A percentile compares a stretch with the other conserved stretches of the same genome.
phyloP scores from a whole-genome alignment of 2,888 invertebrate genomes.

The Drosophila buzzatii region DNA sequence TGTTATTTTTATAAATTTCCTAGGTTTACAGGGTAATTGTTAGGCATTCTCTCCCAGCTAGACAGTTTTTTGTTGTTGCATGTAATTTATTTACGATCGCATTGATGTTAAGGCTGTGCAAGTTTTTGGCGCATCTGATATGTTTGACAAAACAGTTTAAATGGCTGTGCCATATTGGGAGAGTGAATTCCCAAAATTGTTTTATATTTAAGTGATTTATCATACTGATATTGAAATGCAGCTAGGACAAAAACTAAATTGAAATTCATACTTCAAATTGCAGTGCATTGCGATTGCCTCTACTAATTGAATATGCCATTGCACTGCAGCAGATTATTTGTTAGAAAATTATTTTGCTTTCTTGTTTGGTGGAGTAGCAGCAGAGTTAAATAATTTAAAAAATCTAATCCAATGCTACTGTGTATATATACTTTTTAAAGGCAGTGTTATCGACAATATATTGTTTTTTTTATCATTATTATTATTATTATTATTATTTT shows the following conservation, averaged over 20 bases:
- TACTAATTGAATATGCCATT: background rate
- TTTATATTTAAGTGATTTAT: slow-evolving; percentile 37
- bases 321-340: background rate
- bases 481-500: too few species aligned
- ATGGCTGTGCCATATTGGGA: slow-evolving; percentile 17
- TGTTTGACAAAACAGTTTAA: slow-evolving; percentile 24
- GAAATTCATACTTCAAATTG: slow-evolving; percentile 9
- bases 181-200: slow-evolving; percentile 24
- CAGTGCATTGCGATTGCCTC: background rate
- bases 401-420: background rate
- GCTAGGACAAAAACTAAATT: slow-evolving; percentile 2
- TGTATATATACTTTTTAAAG: background rate
- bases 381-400: background rate
- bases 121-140: slow-evolving; percentile 13
- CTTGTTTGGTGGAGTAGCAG: background rate
- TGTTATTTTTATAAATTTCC: too few species aligned
- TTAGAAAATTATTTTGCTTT: background rate
- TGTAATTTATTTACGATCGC: slow-evolving; percentile 63
- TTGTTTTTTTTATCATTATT: too few species aligned
- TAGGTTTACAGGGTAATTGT: background rate
- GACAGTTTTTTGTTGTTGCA: slow-evolving; percentile 11
- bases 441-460: too few species aligned
- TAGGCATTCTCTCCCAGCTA: background rate
- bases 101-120: slow-evolving; percentile 9
- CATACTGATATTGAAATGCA: slow-evolving; percentile 3